Conservation (phyloP, 2,888 invertebrate species). For the Slavum lentiscoides region DNA sequence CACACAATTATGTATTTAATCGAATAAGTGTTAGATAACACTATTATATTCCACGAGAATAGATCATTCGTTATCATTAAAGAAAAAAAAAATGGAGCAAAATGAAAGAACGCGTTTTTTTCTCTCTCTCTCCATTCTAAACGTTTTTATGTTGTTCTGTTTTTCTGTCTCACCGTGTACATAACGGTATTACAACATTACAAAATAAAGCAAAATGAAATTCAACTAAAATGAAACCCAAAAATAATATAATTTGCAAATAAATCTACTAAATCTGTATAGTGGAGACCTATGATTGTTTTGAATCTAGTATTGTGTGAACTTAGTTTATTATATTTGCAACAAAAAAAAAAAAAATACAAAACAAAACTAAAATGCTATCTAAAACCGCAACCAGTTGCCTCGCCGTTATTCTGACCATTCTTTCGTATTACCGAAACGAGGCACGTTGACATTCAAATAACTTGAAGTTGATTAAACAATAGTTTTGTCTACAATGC, state of each 20-base stretch:
- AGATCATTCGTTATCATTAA: neutral
- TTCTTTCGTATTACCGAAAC: slow-evolving; percentile 2
- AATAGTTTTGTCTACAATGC: neutral
- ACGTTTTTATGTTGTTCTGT: neutral
- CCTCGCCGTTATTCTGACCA: neutral
- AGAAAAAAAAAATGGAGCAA: neutral
- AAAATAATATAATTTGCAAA: neutral
- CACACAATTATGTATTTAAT: neutral
- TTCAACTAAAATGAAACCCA: neutral
- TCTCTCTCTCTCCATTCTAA: no score
- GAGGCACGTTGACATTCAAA: slow-evolving; percentile 6
- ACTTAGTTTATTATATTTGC: neutral
- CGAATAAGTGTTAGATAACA: neutral
- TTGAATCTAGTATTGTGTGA: no score
- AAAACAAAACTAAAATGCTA: slow-evolving; percentile 4
- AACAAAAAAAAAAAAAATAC: neutral
- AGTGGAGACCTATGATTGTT: no score
- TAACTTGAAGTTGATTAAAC: slow-evolving; percentile 17
- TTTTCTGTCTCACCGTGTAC: neutral
- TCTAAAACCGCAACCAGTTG: neutral
- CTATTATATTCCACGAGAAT: neutral
- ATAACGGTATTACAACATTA: neutral
- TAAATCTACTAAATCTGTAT: no score
- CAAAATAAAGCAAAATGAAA: neutral
- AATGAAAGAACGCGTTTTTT: no score